A percentile compares a stretch with the other conserved stretches of the same genome.
These are phyloP conservation scores for Mylabris phalerata DNA, from an alignment of 1,140 invertebrate genomes.

Conservation along the genomic window DNA sequence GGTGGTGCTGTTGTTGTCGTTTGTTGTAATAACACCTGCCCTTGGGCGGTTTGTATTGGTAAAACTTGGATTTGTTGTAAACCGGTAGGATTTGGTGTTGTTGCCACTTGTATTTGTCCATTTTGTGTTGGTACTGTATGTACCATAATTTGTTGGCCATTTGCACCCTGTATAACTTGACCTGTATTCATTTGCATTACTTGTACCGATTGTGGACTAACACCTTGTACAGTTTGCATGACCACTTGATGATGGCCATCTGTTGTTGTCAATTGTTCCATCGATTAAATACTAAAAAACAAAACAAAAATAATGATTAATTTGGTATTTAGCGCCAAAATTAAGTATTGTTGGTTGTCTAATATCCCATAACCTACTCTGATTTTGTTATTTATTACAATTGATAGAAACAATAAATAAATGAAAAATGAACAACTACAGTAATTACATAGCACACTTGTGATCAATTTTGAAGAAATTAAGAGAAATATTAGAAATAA, in stretches of 20 bases:
- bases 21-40: conserved; percentile 54
- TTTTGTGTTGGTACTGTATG: conserved; percentile 38
- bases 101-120: conserved; percentile 55
- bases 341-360: not conserved
- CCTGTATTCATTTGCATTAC: conserved; percentile 40
- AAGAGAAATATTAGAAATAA: no score
- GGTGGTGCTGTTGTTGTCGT: conserved; percentile 56
- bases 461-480: not conserved
- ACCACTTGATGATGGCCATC: conserved; percentile 40
- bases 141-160: conserved; percentile 44
- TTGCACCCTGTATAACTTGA: conserved; percentile 42
- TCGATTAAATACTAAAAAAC: conserved; percentile 10
- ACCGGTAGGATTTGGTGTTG: conserved; percentile 58
- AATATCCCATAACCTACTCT: no score
- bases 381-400: no score
- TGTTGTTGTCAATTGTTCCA: conserved; percentile 39
- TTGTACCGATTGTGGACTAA: conserved; percentile 39
- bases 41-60: conserved; percentile 32
- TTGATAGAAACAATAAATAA: no score
- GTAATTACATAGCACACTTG: not conserved
- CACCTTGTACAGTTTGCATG: conserved; percentile 37
- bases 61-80: conserved; percentile 51
- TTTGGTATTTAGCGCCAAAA: not conserved
- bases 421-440: no score
- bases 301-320: not conserved